A percentile compares a stretch with the other conserved stretches of the same genome.
phyloP scores from a whole-genome alignment of 1,140 invertebrate genomes.

The Ceratina japonica region DNA sequence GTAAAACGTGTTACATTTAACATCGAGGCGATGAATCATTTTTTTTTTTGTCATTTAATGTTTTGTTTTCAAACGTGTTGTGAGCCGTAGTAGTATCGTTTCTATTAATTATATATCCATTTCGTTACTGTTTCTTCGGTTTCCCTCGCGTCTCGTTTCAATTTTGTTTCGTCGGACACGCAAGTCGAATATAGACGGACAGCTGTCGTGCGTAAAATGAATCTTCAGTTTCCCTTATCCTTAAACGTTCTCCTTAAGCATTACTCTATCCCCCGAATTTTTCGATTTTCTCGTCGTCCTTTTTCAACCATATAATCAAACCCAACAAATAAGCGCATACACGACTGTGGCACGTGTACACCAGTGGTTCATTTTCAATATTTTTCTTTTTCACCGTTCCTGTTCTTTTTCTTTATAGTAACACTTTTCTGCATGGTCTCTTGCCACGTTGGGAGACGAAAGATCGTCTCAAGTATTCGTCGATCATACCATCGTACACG shows the following conservation, averaged over 20 bases:
- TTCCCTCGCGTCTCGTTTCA: background rate
- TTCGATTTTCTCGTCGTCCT: constrained; percentile 30
- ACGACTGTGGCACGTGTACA: constrained; percentile 51
- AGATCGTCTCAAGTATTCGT: constrained; percentile 39
- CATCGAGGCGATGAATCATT: constrained; percentile 65
- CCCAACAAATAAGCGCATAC: constrained; percentile 50
- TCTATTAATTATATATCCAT: constrained; percentile 43
- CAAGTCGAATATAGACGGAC: constrained; percentile 51
- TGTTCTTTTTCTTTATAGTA: background rate
- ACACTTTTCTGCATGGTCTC: background rate
- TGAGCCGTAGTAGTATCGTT: constrained; percentile 58
- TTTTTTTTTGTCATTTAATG: constrained; percentile 44
- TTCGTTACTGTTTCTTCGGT: constrained; percentile 27
- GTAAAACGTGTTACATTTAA: constrained; percentile 70
- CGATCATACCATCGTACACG: background rate
- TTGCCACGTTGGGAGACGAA: constrained; percentile 41
- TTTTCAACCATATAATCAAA: constrained; percentile 52
- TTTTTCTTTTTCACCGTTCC: constrained; percentile 1
- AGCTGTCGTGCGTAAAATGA: constrained; percentile 49
- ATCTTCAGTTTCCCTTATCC: constrained; percentile 31
- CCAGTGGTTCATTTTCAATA: constrained; percentile 27
- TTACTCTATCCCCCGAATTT: background rate
- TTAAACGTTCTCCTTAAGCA: constrained; percentile 17
- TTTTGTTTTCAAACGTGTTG: constrained; percentile 49
- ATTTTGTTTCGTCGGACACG: constrained; percentile 39